Evolutionary conservation across 1,140 invertebrate genomes (phyloP).

Genomic region (Atta cephalotes): DNA sequence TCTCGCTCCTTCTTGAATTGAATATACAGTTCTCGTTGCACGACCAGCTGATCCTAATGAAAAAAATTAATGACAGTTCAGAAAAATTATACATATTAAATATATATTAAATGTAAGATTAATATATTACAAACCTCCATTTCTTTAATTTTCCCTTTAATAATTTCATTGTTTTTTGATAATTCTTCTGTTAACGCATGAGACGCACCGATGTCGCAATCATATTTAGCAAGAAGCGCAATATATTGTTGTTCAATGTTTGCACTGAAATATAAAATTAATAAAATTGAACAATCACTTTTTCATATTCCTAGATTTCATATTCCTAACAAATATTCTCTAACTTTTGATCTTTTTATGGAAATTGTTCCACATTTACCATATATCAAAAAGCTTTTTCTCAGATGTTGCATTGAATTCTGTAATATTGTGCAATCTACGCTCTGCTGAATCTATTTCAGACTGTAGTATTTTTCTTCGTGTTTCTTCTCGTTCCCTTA

Average conservation of each 20-base stretch:
- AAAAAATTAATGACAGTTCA: neutral
- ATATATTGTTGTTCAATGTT: slow-evolving; percentile 17
- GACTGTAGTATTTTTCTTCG: slow-evolving; percentile 2
- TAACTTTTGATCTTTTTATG: neutral
- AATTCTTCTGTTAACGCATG: slow-evolving; percentile 20
- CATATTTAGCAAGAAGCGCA: slow-evolving; percentile 30
- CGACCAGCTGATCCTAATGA: neutral
- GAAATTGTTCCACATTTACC: neutral
- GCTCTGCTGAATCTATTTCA: slow-evolving; percentile 22
- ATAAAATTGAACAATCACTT: neutral
- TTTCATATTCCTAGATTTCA: neutral
- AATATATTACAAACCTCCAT: slow-evolving; percentile 31
- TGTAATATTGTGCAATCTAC: neutral
- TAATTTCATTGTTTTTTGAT: slow-evolving; percentile 1
- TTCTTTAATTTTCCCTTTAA: slow-evolving; percentile 27
- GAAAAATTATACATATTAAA: neutral
- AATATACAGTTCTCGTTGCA: slow-evolving; percentile 10
- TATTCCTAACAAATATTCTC: neutral
- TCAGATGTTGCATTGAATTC: slow-evolving; percentile 17
- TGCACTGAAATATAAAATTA: slow-evolving; percentile 21
- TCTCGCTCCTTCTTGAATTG: slow-evolving; percentile 33
- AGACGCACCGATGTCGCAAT: slow-evolving; percentile 8
- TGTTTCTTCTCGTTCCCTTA: slow-evolving; percentile 14
- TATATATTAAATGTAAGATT: neutral
- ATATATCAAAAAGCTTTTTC: slow-evolving; percentile 23